Base-by-base conservation (phyloP, 2,888 invertebrate species). In the Drosophila mimica region DNA sequence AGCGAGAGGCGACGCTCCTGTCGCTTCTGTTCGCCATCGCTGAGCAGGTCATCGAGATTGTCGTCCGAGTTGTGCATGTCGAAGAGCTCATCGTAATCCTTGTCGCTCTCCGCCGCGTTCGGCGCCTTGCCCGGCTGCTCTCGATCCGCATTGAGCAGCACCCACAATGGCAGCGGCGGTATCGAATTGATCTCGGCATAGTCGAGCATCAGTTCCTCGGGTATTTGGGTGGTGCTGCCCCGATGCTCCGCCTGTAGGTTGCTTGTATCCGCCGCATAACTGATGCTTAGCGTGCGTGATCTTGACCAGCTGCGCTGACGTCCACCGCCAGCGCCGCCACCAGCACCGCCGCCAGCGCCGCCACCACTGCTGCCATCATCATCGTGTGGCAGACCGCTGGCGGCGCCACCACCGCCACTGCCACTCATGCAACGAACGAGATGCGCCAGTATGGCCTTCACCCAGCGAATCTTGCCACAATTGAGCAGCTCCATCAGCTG, bases 111-210 rank as follows among this genome's bases (percentile, higher is more conserved):
- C 3, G 81, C 81, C 0, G 76, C 43, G 28, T 78, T 67, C 2
- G 25, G 33, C 0, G 53, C 64, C 53, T 81, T 79, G 25, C 91
- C 90, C 5, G 95, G 93, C n/a, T 95, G 95, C 93, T 98, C 98
- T 88, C 97, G 96, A 92, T 99, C 99, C 0, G 99, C 99, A 36
- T 98, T 97, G 9, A 99, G 94, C 2, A 99, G 94, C 4, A 98
- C 98, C 97, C 99, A 99, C 28, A 99, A 94, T 0, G 99, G 99
- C 60, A 99, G 94, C 0, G 99, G 99, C 1, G 99, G 98, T 81
- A 99, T 98, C n/a, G 99, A 98, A 3, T 97, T 97, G 70, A 99
- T 97, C 93, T 99, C 99, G 0, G 98, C 97, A 92, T 99, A 99
- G 93, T 98, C 98, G 62, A 98, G 93, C 78, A 97, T 97, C 46